phyloP scores from a whole-genome alignment of 2,888 invertebrate species.

The Phortica magna region DNA sequence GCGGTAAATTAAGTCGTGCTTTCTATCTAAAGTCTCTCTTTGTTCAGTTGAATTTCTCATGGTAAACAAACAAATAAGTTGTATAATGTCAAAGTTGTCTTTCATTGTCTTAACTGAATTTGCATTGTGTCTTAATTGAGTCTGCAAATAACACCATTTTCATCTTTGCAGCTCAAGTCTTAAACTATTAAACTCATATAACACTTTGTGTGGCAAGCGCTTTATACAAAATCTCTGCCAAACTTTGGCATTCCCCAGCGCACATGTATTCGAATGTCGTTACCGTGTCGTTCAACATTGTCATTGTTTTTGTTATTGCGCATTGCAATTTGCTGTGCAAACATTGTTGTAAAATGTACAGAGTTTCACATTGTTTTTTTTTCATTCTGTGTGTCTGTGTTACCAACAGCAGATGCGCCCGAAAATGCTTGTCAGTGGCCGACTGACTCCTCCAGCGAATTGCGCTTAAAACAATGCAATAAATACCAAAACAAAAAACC shows the following conservation, averaged over 20 bases:
- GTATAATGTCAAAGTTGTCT: too few relatives aligned
- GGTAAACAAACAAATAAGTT: too few relatives aligned
- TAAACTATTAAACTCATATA: too few relatives aligned
- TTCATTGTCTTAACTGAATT: too few relatives aligned
- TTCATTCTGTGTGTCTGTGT: neutral
- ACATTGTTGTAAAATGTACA: neutral
- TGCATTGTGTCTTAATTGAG: too few relatives aligned
- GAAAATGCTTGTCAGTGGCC: neutral
- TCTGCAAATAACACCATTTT: too few relatives aligned
- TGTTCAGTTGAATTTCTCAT: too few relatives aligned
- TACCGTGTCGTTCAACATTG: neutral
- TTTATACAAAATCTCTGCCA: neutral
- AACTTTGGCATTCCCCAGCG: neutral
- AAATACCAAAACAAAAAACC: constrained; percentile 4
- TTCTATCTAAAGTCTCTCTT: too few relatives aligned
- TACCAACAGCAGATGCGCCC: neutral
- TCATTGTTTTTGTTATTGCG: neutral
- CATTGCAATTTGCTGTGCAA: constrained; percentile 18
- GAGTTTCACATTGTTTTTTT: neutral
- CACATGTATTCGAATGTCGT: neutral
- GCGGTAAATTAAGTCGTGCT: too few relatives aligned
- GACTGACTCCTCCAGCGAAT: neutral
- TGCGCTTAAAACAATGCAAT: neutral
- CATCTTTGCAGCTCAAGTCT: too few relatives aligned
- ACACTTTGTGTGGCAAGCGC: neutral